Evolutionary conservation across 1,140 invertebrate genomes (phyloP).

Genomic region (Solenopsis invicta): DNA sequence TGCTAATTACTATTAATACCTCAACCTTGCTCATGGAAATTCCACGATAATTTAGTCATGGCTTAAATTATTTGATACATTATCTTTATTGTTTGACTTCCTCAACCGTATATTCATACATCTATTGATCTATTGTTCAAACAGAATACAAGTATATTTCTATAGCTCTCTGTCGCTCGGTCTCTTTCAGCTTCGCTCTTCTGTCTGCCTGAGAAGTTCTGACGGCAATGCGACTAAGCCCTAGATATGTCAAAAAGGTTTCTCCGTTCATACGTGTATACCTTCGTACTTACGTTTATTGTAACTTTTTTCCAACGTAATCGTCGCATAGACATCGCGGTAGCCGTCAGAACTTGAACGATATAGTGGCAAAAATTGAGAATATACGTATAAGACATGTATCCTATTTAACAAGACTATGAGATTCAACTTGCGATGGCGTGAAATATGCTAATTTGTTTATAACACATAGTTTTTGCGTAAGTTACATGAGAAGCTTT

Average conservation of each 20-base stretch:
- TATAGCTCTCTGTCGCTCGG: conserved; percentile 11
- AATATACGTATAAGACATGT: background rate
- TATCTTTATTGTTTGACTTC: conserved; percentile 25
- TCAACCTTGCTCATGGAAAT: conserved; percentile 6
- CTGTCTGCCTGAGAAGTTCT: conserved; percentile 46
- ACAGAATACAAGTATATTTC: conserved; percentile 7
- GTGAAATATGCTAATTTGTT: conserved; percentile 26
- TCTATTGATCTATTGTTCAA: conserved; percentile 25
- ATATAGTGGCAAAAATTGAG: conserved; percentile 1
- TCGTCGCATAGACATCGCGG: no score
- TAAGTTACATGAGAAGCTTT: background rate
- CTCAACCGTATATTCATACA: background rate
- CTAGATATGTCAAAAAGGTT: conserved; percentile 56
- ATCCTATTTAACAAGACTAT: background rate
- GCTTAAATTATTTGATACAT: conserved; percentile 3
- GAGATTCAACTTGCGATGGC: background rate
- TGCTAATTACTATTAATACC: conserved; percentile 40
- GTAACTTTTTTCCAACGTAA: background rate
- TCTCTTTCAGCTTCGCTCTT: conserved; percentile 42
- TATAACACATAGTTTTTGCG: background rate
- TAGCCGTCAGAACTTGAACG: background rate
- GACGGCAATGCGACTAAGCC: conserved; percentile 49
- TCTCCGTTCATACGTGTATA: background rate
- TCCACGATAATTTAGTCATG: conserved; percentile 12
- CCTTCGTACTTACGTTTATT: conserved; percentile 46